Conservation (phyloP, 2,797 vertebrate species). For the Siniperca undulata region DNA sequence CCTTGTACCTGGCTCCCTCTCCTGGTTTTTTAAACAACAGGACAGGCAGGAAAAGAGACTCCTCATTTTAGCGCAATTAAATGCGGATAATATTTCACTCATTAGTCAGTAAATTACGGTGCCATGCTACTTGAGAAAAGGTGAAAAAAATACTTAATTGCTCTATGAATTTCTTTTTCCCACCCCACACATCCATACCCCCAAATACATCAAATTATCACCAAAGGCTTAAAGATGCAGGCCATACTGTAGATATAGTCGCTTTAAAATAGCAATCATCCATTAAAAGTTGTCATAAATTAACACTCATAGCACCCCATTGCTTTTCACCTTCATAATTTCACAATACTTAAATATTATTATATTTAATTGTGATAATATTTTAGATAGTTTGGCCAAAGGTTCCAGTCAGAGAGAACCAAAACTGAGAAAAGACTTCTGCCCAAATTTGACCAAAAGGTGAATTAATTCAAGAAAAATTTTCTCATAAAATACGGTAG, state of each 20-base stretch:
- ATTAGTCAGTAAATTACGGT: neutral
- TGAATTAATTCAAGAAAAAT: neutral
- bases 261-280: neutral
- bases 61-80: constrained; percentile 2
- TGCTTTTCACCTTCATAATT: neutral
- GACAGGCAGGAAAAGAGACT: neutral
- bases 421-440: neutral
- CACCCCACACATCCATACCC: fast-evolving
- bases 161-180: neutral
- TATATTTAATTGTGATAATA: neutral
- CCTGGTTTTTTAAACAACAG: constrained; percentile 72
- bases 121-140: neutral
- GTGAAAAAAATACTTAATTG: neutral
- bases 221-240: neutral
- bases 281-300: neutral
- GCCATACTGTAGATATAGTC: neutral
- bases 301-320: neutral
- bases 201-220: neutral
- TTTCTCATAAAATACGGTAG: neutral
- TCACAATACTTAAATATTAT: neutral
- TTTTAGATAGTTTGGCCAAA: neutral
- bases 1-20: constrained; percentile 86
- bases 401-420: neutral
- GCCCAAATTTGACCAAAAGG: neutral
- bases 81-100: neutral